phyloP scores from a whole-genome alignment of 1,140 invertebrate genomes.

The Thrips palmi region DNA sequence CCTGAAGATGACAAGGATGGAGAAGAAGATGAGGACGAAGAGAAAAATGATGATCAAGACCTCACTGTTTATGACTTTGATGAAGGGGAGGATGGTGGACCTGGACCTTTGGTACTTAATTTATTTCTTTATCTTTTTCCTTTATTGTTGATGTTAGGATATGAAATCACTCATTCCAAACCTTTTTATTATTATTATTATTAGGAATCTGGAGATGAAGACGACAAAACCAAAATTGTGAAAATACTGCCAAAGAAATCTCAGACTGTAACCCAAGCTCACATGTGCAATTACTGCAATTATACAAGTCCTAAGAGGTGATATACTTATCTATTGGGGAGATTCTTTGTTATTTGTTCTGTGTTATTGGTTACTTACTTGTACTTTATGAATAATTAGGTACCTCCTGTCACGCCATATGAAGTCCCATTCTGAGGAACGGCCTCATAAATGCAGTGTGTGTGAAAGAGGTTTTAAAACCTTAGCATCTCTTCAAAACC shows the following conservation, averaged over 20 bases:
- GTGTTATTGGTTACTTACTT: conserved; percentile 3
- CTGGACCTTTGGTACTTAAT: conserved; percentile 13
- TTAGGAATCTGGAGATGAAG: conserved; percentile 44
- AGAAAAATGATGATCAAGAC: conserved; percentile 37
- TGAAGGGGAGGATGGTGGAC: conserved; percentile 34
- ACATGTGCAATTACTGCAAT: conserved; percentile 79
- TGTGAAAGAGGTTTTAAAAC: conserved; percentile 94
- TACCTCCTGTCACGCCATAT: conserved; percentile 84
- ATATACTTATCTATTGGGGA: conserved; percentile 13
- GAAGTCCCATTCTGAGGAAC: conserved; percentile 88
- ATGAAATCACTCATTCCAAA: not conserved
- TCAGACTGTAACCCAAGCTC: conserved; percentile 45
- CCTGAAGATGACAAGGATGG: conserved; percentile 32
- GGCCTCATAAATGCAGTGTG: conserved; percentile 85
- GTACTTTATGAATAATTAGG: conserved; percentile 21
- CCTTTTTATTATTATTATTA: conserved; percentile 13
- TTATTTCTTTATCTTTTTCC: not conserved
- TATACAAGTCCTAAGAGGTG: conserved; percentile 72
- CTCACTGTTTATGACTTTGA: conserved; percentile 46
- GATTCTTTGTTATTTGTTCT: too few species aligned
- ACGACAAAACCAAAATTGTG: conserved; percentile 47
- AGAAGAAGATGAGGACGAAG: conserved; percentile 29
- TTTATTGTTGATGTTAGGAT: not conserved
- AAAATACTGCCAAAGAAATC: conserved; percentile 49
- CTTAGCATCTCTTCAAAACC: conserved; percentile 79